Evolutionary conservation across 23 tunicate genomes (phyloP).

Genomic region (Trididemnum nubilum): DNA sequence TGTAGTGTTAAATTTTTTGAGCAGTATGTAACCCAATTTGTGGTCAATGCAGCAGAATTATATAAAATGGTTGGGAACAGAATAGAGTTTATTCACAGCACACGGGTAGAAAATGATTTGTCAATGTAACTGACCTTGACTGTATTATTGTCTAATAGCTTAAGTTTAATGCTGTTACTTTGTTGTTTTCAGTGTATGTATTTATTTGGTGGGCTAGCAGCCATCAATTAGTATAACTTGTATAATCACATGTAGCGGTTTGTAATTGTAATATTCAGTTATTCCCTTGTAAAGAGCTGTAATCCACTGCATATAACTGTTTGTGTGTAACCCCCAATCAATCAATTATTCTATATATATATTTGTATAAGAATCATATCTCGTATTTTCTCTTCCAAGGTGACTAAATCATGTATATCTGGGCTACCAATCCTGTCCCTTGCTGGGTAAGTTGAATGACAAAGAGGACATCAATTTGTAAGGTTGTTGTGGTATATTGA

Average conservation of each 20-base stretch:
- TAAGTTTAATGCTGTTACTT: not conserved
- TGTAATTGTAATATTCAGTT: conserved; percentile 4
- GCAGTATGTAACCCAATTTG: too few species aligned
- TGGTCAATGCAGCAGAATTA: not conserved
- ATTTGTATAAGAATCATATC: not conserved
- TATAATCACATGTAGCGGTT: conserved; percentile 26
- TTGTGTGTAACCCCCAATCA: conserved; percentile 5
- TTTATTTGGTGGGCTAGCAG: conserved; percentile 9
- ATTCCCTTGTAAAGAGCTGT: conserved; percentile 35
- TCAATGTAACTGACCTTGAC: too few species aligned
- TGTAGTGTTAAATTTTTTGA: too few species aligned
- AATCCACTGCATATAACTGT: conserved; percentile 29
- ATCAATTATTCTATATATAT: conserved; percentile 12
- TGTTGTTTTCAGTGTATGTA: conserved; percentile 29
- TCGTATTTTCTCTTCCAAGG: not conserved
- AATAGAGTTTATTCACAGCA: too few species aligned
- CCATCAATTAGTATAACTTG: conserved; percentile 20
- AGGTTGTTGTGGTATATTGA: too few species aligned
- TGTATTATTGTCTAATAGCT: too few species aligned
- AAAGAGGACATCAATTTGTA: too few species aligned
- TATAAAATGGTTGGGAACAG: too few species aligned
- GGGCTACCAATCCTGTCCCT: conserved; percentile 80
- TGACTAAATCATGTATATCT: conserved; percentile 62
- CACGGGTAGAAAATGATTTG: too few species aligned
- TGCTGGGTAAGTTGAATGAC: conserved; percentile 77